Evolutionary conservation across 2,797 vertebrate species (phyloP).

Genomic region (Luscinia luscinia): DNA sequence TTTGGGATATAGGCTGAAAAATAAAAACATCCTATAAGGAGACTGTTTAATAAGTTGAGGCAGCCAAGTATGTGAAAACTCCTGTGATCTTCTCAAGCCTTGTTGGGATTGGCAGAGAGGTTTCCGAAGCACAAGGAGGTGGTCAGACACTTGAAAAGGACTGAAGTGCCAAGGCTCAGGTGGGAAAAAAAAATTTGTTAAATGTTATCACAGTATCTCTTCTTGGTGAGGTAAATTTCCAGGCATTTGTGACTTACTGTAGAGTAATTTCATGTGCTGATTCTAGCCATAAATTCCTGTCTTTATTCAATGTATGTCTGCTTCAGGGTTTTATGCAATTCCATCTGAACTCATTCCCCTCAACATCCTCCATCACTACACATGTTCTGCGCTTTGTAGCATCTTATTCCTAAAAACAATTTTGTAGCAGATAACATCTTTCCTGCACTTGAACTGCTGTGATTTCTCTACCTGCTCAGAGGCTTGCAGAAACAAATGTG

Average conservation of each 20-base stretch:
- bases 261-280: neutral
- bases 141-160: constrained; percentile 58
- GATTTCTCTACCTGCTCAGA: constrained; percentile 15
- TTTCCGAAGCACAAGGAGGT: constrained; percentile 61
- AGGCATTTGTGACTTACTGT: neutral
- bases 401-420: neutral
- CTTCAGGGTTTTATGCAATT: constrained; percentile 1
- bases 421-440: neutral
- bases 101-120: constrained; percentile 68
- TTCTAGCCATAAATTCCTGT: neutral
- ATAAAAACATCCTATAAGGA: constrained; percentile 77
- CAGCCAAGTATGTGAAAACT: constrained; percentile 68
- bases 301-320: neutral
- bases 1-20: constrained; percentile 73
- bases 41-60: constrained; percentile 65
- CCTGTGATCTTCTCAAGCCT: constrained; percentile 66
- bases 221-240: constrained; percentile 39
- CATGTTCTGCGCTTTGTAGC: neutral
- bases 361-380: neutral
- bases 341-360: neutral
- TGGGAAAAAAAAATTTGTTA: constrained; percentile 24
- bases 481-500: neutral
- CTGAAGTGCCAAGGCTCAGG: constrained; percentile 40
- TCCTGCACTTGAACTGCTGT: neutral
- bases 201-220: constrained; percentile 49